Base-by-base conservation (phyloP, 2,797 vertebrate species). In the Sebastes nivosus region DNA sequence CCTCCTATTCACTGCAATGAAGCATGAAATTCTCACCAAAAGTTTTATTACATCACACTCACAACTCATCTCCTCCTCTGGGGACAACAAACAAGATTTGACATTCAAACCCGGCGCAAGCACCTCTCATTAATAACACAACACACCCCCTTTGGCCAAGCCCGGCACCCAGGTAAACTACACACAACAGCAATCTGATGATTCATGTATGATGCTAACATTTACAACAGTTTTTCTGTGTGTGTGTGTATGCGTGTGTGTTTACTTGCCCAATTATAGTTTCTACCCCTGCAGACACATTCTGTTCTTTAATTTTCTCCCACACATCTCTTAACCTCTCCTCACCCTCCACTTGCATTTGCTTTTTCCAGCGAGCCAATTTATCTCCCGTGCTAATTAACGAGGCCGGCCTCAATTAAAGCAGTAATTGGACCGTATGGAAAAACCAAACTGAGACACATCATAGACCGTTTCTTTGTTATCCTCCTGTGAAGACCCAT, bases 391-490 rank as follows among this genome's bases (percentile, higher is more conserved):
- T 70, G 76, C 85, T 92, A 90, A 92, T 94, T 91, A 93, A 84
- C 25, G 3, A 86, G 82, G 75, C 71, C 80, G 84, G 83, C 90
- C 92, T 92, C 89, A 90, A 90, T 95, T 91, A 92, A 87, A 91
- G 60, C 27, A 52, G 66, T 87, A 86, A 92, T 85, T 87, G 82
- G 70, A 81, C 72, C 27, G 4, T 78, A 79, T 86, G 72, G 83
- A 85, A 80, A 81, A 85, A 67, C 22, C 63, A 85, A 83, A 77
- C 22, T 14, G 66, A 72, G 65, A 78, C 66, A 64, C 72, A 50
- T 79, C 14, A 32, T 42, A 68, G 10, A 63, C 8, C 16, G 20
- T 73, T 59, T 77, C 24, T 67, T 72, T 76, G 25, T 69, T 36
- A 59, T 55, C 10, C 63, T 74, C 24, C 6, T 13, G 3, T 75